These are phyloP conservation scores for Mycogona germanica DNA, from an alignment of 2,888 invertebrate species.

Conservation along the genomic window DNA sequence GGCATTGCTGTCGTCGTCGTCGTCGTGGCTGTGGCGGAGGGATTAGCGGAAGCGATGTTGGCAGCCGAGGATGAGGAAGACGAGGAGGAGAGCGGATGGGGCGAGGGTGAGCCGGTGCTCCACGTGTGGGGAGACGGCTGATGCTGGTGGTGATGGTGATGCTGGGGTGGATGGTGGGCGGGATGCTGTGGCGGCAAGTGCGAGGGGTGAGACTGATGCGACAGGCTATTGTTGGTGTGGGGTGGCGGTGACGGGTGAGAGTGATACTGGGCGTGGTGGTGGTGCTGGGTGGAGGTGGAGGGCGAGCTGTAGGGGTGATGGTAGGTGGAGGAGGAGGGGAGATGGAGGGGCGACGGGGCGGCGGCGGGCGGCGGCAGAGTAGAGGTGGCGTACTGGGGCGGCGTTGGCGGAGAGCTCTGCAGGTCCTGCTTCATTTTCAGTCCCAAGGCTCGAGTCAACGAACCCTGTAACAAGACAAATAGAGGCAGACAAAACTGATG, in stretches of 20 bases:
- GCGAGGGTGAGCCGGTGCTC: conserved; percentile 27
- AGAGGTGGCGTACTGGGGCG: too few species aligned
- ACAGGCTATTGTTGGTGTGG: not conserved
- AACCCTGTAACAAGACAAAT: conserved; percentile 45
- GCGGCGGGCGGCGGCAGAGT: conserved; percentile 13
- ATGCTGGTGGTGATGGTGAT: not conserved
- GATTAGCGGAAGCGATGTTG: conserved; percentile 30
- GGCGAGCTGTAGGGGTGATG: not conserved
- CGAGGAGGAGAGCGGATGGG: conserved; percentile 42
- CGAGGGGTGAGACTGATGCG: conserved; percentile 9
- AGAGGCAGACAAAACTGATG: too few species aligned
- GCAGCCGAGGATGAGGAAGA: conserved; percentile 37
- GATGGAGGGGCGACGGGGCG: not conserved
- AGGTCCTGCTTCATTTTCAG: conserved; percentile 32
- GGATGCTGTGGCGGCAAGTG: not conserved
- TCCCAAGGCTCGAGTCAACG: conserved; percentile 57
- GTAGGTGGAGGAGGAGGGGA: not conserved
- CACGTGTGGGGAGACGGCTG: not conserved
- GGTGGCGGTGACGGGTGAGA: too few species aligned
- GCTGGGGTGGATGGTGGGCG: not conserved
- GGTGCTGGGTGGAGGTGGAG: conserved; percentile 22
- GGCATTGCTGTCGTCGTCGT: conserved; percentile 36
- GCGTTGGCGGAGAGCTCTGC: conserved; percentile 8
- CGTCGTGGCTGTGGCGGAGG: conserved; percentile 31
- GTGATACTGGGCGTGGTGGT: too few species aligned